phyloP scores from a whole-genome alignment of 1,140 invertebrate genomes.

The Lordiphosa stackelbergi region DNA sequence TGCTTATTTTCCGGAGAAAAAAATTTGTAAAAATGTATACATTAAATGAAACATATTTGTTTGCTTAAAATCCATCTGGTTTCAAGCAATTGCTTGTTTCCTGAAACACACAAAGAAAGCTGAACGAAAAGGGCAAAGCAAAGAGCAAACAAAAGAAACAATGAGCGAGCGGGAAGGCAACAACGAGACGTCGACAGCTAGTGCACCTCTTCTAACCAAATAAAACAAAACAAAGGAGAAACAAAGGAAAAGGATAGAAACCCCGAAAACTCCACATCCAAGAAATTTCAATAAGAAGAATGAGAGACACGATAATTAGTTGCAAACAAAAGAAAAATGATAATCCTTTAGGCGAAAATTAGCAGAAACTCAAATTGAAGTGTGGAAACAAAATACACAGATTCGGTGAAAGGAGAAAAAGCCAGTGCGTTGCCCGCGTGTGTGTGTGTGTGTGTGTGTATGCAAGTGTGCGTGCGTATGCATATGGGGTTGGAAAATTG shows the following conservation, averaged over 20 bases:
- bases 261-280: constrained; percentile 51
- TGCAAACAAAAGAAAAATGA: constrained; percentile 44
- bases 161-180: constrained; percentile 49
- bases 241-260: constrained; percentile 63
- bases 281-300: constrained; percentile 49
- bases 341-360: constrained; percentile 3
- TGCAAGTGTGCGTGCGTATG: constrained; percentile 58
- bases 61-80: no score
- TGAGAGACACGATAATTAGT: constrained; percentile 43
- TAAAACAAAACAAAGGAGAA: constrained; percentile 73
- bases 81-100: no score
- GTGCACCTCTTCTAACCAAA: constrained; percentile 63
- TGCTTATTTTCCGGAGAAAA: no score
- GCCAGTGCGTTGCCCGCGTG: constrained; percentile 17
- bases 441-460: constrained; percentile 49
- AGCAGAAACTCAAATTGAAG: constrained; percentile 7
- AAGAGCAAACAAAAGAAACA: constrained; percentile 58
- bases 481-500: constrained; percentile 68
- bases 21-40: no score
- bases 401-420: constrained; percentile 57
- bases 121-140: constrained; percentile 38
- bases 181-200: constrained; percentile 28
- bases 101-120: constrained; percentile 27
- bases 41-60: no score
- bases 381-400: no score